These are phyloP conservation scores for Germaria angustata DNA, from an alignment of 2,888 invertebrate genomes.

Conservation along the genomic window DNA sequence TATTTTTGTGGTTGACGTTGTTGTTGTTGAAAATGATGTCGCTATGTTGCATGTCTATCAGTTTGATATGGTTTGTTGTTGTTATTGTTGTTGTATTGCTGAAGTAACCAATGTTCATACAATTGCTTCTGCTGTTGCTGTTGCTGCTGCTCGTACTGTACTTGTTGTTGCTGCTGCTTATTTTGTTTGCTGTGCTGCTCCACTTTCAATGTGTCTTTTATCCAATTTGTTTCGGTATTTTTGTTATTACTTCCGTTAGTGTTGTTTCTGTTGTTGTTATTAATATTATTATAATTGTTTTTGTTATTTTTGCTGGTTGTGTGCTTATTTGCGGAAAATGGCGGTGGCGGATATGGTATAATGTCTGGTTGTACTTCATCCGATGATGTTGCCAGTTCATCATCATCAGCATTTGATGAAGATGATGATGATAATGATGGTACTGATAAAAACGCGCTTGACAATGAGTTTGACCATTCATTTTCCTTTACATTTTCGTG, in stretches of 20 bases:
- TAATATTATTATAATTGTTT: constrained; percentile 64
- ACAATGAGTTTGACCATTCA: constrained; percentile 32
- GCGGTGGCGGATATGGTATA: constrained; percentile 74
- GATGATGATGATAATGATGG: constrained; percentile 12
- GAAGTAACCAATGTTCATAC: constrained; percentile 49
- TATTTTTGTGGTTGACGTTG: constrained; percentile 25
- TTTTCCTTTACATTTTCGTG: constrained; percentile 8
- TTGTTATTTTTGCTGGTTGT: constrained; percentile 9
- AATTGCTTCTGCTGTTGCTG: constrained; percentile 41
- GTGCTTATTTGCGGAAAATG: constrained; percentile 61
- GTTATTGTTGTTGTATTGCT: constrained; percentile 40
- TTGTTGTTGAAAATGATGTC: constrained; percentile 10
- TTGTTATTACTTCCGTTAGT: constrained; percentile 61
- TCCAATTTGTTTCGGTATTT: constrained; percentile 34
- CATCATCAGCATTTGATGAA: not conserved
- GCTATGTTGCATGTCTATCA: constrained; percentile 44
- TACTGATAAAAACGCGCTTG: not conserved
- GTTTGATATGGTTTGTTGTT: constrained; percentile 30
- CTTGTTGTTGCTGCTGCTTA: constrained; percentile 13
- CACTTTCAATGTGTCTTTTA: constrained; percentile 43
- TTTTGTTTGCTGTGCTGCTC: constrained; percentile 32
- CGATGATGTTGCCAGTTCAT: constrained; percentile 54
- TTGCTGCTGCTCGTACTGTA: constrained; percentile 25
- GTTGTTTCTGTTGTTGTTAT: constrained; percentile 53
- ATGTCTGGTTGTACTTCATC: constrained; percentile 76